These are phyloP conservation scores for Candidula unifasciata DNA, from an alignment of 2,888 invertebrate genomes.

Conservation along the genomic window DNA sequence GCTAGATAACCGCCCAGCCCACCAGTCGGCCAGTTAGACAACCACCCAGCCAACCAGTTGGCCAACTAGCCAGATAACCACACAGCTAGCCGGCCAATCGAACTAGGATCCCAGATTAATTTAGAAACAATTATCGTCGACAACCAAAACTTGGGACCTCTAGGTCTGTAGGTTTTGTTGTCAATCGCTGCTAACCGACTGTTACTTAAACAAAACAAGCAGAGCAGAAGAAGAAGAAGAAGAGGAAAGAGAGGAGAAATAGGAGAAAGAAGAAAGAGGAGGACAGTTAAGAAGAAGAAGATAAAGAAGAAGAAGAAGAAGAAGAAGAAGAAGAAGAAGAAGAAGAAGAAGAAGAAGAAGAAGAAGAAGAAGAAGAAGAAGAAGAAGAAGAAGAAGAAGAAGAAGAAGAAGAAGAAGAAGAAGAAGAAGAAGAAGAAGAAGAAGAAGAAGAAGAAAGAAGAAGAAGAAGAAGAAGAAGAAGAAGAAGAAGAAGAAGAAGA, in stretches of 20 bases:
- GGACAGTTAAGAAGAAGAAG: not conserved
- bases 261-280: not conserved
- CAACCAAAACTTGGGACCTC: too few relatives aligned
- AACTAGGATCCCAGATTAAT: too few relatives aligned
- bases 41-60: too few relatives aligned
- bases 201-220: too few relatives aligned
- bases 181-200: too few relatives aligned
- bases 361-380: not conserved
- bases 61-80: too few relatives aligned
- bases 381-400: constrained; percentile 10
- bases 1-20: too few relatives aligned
- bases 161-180: too few relatives aligned
- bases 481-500: not conserved
- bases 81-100: too few relatives aligned
- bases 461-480: not conserved
- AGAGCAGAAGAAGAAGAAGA: too few relatives aligned
- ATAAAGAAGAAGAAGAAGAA: not conserved
- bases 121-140: too few relatives aligned
- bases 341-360: not conserved
- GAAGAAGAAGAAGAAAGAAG: constrained; percentile 6
- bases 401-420: not conserved
- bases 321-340: constrained; percentile 2
- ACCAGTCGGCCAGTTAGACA: too few relatives aligned
- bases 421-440: not conserved
- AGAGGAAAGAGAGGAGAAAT: not conserved